A percentile compares a stretch with the other conserved stretches of the same genome.
Evolutionary conservation across 2,888 invertebrate species (phyloP).

Genomic region (Tachina lurida): DNA sequence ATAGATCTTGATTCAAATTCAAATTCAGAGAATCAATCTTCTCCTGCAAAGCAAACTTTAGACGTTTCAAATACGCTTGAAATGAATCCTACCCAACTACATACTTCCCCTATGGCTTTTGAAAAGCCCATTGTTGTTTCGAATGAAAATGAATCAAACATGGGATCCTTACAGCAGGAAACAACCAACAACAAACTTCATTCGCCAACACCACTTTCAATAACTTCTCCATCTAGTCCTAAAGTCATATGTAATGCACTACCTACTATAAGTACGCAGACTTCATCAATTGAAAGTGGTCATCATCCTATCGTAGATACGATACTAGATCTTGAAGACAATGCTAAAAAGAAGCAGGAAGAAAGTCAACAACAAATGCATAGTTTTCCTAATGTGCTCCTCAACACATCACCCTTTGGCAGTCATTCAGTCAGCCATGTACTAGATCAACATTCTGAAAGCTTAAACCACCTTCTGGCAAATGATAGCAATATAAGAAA

Average conservation of each 20-base stretch:
- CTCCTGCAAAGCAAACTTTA: conserved; percentile 56
- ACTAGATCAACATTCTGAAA: conserved; percentile 77
- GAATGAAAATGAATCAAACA: conserved; percentile 40
- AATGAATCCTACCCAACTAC: conserved; percentile 46
- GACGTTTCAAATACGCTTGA: conserved; percentile 61
- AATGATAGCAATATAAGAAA: conserved; percentile 70
- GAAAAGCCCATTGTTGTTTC: conserved; percentile 57
- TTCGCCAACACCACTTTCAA: conserved; percentile 27
- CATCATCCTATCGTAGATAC: conserved; percentile 80
- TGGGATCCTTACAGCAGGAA: conserved; percentile 23
- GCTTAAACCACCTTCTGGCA: conserved; percentile 73
- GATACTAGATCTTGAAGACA: conserved; percentile 80
- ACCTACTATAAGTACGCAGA: conserved; percentile 44
- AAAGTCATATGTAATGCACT: conserved; percentile 41
- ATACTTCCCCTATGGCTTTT: conserved; percentile 33
- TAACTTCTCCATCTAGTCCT: conserved; percentile 30
- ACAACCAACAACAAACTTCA: conserved; percentile 64
- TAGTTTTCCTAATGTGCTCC: conserved; percentile 64
- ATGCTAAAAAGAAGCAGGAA: conserved; percentile 73
- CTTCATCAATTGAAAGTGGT: conserved; percentile 60
- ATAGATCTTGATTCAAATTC: conserved; percentile 81
- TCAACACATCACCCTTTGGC: conserved; percentile 57
- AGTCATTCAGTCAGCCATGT: conserved; percentile 73
- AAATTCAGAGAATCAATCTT: conserved; percentile 73
- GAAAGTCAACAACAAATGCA: conserved; percentile 68